Conservation (phyloP, 2,113 vertebrate species). For the Eurypyga helias region DNA sequence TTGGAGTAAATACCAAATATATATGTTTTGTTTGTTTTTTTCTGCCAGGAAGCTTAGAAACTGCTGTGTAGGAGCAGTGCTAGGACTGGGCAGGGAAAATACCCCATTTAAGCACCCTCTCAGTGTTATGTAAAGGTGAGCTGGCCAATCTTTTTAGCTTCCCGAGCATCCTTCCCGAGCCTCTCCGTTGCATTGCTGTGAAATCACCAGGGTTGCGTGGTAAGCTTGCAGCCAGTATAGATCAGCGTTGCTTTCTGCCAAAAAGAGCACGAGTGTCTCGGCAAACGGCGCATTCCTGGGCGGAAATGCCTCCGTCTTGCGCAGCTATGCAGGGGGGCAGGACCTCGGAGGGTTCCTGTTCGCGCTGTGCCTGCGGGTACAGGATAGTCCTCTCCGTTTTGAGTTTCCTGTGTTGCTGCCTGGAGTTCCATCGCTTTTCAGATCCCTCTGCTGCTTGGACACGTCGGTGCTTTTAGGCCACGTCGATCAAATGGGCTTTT, state of each 20-base stretch:
- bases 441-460: background rate
- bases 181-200: background rate
- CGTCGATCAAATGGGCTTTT: fast-evolving
- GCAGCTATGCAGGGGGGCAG: background rate
- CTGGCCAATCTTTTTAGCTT: background rate
- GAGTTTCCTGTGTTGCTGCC: background rate
- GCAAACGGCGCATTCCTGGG: background rate
- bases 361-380: fast-evolving
- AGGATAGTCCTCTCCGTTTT: fast-evolving
- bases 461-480: background rate
- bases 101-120: background rate
- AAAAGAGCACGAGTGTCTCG: background rate
- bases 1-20: background rate
- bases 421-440: background rate
- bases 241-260: background rate
- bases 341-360: background rate
- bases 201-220: background rate
- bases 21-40: background rate
- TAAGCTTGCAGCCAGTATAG: background rate
- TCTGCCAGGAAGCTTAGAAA: background rate
- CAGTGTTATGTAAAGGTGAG: background rate
- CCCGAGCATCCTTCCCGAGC: background rate
- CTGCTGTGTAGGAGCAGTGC: background rate
- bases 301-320: background rate
- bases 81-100: background rate